phyloP scores from a whole-genome alignment of 2,888 invertebrate genomes.

The Pandemis cinnamomeana region DNA sequence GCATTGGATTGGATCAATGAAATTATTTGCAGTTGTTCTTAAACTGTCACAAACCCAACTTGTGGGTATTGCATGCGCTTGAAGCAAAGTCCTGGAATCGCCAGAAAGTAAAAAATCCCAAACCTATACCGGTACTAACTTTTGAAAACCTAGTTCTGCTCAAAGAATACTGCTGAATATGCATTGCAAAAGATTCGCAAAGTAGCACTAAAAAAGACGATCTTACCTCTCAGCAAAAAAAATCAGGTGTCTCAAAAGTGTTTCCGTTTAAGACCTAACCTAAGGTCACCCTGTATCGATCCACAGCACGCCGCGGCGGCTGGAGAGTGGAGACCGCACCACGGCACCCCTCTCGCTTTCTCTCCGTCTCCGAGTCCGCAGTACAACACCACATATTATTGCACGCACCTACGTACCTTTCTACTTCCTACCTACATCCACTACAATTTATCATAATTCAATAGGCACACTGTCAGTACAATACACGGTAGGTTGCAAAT shows the following conservation, averaged over 20 bases:
- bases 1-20: not conserved
- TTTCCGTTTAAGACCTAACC: constrained; percentile 64
- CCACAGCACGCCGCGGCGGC: constrained; percentile 60
- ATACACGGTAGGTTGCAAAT: constrained; percentile 6
- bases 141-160: not conserved
- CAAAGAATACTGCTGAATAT: constrained; percentile 40
- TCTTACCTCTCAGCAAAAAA: constrained; percentile 48
- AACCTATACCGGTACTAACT: not conserved
- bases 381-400: constrained; percentile 42
- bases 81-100: not conserved
- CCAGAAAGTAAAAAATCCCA: not conserved
- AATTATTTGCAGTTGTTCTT: not conserved
- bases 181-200: constrained; percentile 42
- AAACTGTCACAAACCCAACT: not conserved
- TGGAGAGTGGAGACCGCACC: constrained; percentile 70
- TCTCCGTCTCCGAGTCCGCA: constrained; percentile 45
- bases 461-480: constrained; percentile 10
- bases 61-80: not conserved
- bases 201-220: constrained; percentile 32
- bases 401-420: constrained; percentile 28
- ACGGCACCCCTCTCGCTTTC: constrained; percentile 54
- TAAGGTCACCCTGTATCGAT: constrained; percentile 78
- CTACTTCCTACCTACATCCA: not conserved
- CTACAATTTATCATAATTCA: constrained; percentile 8
- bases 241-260: constrained; percentile 50